Percentiles rank a stretch among this genome's conserved stretches.
Evolutionary conservation across 2,797 vertebrate genomes (phyloP).

Genomic region (Fistularia tabacaria): DNA sequence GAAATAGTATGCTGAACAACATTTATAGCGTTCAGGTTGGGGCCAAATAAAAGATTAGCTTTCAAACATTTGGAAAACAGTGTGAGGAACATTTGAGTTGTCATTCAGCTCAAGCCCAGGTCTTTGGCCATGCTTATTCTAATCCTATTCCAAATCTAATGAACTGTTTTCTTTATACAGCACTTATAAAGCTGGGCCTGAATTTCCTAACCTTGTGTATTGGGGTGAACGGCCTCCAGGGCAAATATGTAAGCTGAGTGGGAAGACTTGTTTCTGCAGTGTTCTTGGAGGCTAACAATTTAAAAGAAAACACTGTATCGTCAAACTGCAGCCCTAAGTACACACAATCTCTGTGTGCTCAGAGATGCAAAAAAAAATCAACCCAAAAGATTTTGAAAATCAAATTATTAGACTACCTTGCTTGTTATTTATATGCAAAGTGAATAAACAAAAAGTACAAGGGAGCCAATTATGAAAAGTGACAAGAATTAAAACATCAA

Average conservation of each 20-base stretch:
- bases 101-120: constrained; percentile 53
- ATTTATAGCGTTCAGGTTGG: constrained; percentile 64
- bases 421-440: too few relatives aligned
- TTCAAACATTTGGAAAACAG: constrained; percentile 69
- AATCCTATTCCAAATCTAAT: too few relatives aligned
- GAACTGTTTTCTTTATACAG: too few relatives aligned
- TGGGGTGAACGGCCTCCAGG: constrained; percentile 11
- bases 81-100: constrained; percentile 61
- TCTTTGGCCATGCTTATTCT: constrained; percentile 19
- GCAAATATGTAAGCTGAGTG: constrained; percentile 22
- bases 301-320: neutral
- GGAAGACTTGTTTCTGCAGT: constrained; percentile 38
- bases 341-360: neutral
- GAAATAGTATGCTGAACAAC: constrained; percentile 63
- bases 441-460: too few relatives aligned
- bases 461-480: neutral
- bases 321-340: neutral
- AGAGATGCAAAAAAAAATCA: too few relatives aligned
- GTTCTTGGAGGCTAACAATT: constrained; percentile 11
- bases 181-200: constrained; percentile 9
- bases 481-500: neutral
- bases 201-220: constrained; percentile 3
- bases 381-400: too few relatives aligned
- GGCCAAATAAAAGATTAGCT: constrained; percentile 63
- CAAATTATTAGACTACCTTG: too few relatives aligned